These are phyloP conservation scores for Rhea americana DNA, from an alignment of 2,113 vertebrate species.

Conservation along the genomic window DNA sequence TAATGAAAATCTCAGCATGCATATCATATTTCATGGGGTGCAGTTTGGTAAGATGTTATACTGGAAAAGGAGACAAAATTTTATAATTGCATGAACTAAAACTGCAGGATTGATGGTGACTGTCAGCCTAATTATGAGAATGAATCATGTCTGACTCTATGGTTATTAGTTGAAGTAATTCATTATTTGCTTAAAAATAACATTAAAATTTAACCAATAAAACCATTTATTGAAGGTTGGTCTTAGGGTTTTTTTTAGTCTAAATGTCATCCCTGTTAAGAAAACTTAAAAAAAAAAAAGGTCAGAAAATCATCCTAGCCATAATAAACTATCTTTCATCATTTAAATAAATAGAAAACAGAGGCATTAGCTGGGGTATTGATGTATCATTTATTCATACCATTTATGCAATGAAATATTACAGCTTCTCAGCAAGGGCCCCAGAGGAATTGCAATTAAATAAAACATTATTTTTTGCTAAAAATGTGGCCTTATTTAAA, in stretches of 20 bases:
- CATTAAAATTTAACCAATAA: slow-evolving; percentile 39
- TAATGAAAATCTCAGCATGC: not conserved
- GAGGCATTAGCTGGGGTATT: slow-evolving; percentile 8
- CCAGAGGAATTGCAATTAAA: not conserved
- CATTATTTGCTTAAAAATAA: slow-evolving; percentile 55
- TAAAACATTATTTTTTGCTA: not conserved
- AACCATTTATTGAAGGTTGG: slow-evolving; percentile 9
- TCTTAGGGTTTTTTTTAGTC: not conserved
- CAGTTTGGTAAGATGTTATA: not conserved
- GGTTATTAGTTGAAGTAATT: slow-evolving; percentile 57
- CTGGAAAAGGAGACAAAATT: not conserved
- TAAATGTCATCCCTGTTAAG: slow-evolving; percentile 39
- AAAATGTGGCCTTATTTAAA: not conserved
- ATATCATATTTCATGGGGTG: accelerated
- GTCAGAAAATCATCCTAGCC: slow-evolving; percentile 14
- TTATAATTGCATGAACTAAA: not conserved
- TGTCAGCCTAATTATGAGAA: slow-evolving; percentile 41
- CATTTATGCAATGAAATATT: slow-evolving; percentile 6
- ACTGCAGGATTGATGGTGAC: slow-evolving; percentile 19
- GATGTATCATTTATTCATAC: not conserved
- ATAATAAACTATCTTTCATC: slow-evolving; percentile 32
- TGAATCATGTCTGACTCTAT: slow-evolving; percentile 26
- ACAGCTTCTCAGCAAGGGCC: not conserved
- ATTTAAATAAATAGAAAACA: slow-evolving; percentile 21
- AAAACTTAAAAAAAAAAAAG: not conserved